Evolutionary conservation across 2,797 vertebrate species (phyloP).

Genomic region (Diglossa cyanea): DNA sequence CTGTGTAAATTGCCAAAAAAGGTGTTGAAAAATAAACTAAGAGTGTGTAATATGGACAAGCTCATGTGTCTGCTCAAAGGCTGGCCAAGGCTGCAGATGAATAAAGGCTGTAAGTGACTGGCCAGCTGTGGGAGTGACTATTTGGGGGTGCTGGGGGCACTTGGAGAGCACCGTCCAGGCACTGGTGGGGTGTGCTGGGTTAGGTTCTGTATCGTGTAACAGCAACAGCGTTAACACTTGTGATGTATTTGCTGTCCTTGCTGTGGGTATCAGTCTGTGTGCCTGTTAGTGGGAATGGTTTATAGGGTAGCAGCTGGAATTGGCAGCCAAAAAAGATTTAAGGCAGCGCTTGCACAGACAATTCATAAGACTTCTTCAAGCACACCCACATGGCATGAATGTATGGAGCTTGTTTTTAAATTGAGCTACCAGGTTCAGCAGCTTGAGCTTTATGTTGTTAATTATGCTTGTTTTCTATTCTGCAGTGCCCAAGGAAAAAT

Average conservation of each 20-base stretch:
- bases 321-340: not conserved
- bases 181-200: not conserved
- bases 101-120: not conserved
- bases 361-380: not conserved
- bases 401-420: not conserved
- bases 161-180: not conserved
- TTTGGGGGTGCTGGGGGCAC: not conserved
- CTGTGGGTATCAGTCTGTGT: not conserved
- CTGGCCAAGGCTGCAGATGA: not conserved
- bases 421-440: not conserved
- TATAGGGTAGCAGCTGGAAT: not conserved
- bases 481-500: not conserved
- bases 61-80: not conserved
- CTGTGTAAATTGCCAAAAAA: not conserved
- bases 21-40: not conserved
- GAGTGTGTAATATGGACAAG: not conserved
- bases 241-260: not conserved
- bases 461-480: not conserved
- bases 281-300: not conserved
- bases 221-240: not conserved
- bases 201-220: not conserved
- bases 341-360: not conserved
- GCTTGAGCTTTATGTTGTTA: not conserved
- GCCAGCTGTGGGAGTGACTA: not conserved
- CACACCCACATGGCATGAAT: not conserved